Evolutionary conservation across 1,140 invertebrate species (phyloP), one percentile per base, ranked within the genome.

Genomic region (Leptinotarsa lineolata): DNA sequence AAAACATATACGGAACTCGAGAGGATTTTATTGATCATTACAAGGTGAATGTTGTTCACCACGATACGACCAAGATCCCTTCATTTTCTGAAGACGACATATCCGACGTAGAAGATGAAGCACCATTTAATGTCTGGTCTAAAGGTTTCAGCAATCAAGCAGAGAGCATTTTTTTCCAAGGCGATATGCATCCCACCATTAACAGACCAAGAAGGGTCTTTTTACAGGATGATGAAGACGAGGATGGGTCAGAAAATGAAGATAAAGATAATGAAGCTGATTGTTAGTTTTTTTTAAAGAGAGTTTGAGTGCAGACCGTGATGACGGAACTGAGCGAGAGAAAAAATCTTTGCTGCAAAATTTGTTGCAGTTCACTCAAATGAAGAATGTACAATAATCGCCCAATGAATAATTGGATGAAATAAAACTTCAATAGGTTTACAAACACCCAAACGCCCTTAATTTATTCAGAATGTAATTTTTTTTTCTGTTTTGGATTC

Each of bases 121-220:
- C 54, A n/a, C 11, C n/a, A n/a, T 44, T n/a, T 12, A 45, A 46
- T 39, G 61, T 59, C 2, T 15, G 12, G 2, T n/a, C 44, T 12
- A n/a, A 16, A 16, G 48, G 48, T n/a, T 71, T 61, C 44, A 83
- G 80, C 72, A 81, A 76, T 71, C 71, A 78, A 72, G 82, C 82
- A 12, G 75, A 80, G 2, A 82, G 73, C 71, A 81, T 83, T 61
- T 83, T 83, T 68, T 83, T 83, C 71, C 78, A 65, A 61, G 72
- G 61, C 15, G 71, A 74, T 54, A 74, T 76, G 60, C 74, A 77
- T 44, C 76, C 72, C 59, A 30, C 46, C 70, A 46, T 73, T 21
- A 66, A 30, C 61, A 75, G 73, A 59, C 73, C 75, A 13, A 74
- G 76, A 72, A 75, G 69, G 68, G 21, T 77, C 24, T 20, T n/a